phyloP scores from a whole-genome alignment of 2,888 invertebrate genomes.

The Nudaria mundana region DNA sequence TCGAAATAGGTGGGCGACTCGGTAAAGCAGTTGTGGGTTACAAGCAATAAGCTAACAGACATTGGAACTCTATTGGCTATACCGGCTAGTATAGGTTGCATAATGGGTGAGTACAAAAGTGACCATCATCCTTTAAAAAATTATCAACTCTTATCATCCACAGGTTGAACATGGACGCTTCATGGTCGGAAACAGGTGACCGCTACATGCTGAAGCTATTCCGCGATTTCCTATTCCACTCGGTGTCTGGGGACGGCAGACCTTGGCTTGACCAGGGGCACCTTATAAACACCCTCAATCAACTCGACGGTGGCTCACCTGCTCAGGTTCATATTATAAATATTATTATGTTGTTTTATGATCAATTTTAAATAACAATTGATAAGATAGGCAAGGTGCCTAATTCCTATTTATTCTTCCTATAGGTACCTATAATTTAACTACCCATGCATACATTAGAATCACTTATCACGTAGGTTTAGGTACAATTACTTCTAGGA shows the following conservation, averaged over 20 bases:
- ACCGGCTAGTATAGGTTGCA: too few species aligned
- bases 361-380: background rate
- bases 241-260: conserved; percentile 93
- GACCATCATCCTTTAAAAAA: background rate
- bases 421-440: background rate
- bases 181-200: conserved; percentile 99
- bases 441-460: too few species aligned
- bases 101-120: too few species aligned
- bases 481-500: background rate
- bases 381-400: background rate
- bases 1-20: too few species aligned
- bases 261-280: conserved; percentile 99
- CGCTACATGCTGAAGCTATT: conserved; percentile 99
- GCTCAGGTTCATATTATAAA: conserved; percentile 83
- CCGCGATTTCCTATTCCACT: conserved; percentile 98
- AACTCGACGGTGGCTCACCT: conserved; percentile 90
- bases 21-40: too few species aligned
- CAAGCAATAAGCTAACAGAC: too few species aligned
- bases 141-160: too few species aligned
- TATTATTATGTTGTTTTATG: background rate
- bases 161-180: conserved; percentile 94
- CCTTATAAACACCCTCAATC: conserved; percentile 95
- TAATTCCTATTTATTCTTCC: background rate
- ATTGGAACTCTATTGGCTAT: too few species aligned
- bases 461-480: too few species aligned